These are phyloP conservation scores for Mimumesa dahlbomi DNA, from an alignment of 2,888 invertebrate species.

Conservation along the genomic window DNA sequence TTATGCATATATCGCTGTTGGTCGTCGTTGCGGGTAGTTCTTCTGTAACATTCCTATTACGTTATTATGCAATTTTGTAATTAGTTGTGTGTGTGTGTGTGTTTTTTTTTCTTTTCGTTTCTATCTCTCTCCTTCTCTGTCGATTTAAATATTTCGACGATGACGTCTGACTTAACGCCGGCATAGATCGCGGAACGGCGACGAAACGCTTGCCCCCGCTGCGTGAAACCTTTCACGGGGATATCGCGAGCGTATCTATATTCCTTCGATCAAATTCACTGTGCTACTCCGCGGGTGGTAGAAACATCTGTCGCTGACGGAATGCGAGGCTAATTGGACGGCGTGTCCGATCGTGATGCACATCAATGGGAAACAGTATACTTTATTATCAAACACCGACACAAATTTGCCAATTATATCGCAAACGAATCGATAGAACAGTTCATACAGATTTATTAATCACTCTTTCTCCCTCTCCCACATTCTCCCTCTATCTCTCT, in stretches of 20 bases:
- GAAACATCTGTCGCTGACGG: conserved; percentile 64
- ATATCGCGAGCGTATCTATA: conserved; percentile 54
- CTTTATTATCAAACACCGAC: not conserved
- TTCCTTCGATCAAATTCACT: conserved; percentile 68
- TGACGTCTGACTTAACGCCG: conserved; percentile 42
- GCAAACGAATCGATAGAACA: no score
- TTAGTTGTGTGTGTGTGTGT: conserved; percentile 50
- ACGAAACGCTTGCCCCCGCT: conserved; percentile 26
- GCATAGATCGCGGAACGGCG: conserved; percentile 9
- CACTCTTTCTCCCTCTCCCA: no score
- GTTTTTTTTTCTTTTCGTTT: no score
- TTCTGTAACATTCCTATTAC: conserved; percentile 7
- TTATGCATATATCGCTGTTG: conserved; percentile 46
- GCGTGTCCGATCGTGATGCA: conserved; percentile 54
- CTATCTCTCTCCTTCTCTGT: no score
- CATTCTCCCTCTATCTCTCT: no score
- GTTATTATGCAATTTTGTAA: conserved; percentile 45
- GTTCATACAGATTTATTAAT: no score
- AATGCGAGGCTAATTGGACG: conserved; percentile 72
- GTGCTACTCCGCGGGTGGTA: conserved; percentile 64
- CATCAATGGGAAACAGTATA: conserved; percentile 1
- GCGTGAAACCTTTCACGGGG: conserved; percentile 57
- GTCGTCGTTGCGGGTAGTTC: conserved; percentile 9
- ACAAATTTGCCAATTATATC: not conserved
- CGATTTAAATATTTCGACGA: no score